phyloP scores from a whole-genome alignment of 2,113 vertebrate species.

The Cinclus cinclus region DNA sequence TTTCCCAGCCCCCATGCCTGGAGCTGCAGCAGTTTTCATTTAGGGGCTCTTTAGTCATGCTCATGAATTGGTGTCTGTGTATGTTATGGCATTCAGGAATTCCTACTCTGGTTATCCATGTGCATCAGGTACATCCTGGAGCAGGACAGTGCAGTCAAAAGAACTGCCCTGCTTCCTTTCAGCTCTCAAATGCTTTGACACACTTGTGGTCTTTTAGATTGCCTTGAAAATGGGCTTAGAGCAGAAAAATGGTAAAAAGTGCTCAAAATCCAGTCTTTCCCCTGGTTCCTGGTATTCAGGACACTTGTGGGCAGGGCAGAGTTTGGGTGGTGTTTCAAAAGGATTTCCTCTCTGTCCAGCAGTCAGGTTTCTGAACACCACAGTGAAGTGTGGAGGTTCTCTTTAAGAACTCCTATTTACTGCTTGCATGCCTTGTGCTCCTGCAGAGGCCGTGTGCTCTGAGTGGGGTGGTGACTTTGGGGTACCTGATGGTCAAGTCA shows the following conservation, averaged over 20 bases:
- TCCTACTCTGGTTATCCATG: not conserved
- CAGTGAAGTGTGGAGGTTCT: not conserved
- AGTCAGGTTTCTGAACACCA: not conserved
- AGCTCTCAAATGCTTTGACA: not conserved
- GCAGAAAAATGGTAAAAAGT: not conserved
- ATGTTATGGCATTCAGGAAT: not conserved
- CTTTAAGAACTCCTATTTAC: not conserved
- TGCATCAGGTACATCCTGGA: not conserved
- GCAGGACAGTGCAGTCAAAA: not conserved
- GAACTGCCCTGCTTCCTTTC: not conserved
- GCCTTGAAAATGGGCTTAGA: not conserved
- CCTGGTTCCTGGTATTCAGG: not conserved
- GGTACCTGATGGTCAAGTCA: not conserved
- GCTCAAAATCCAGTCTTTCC: not conserved
- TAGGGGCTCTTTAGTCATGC: not conserved
- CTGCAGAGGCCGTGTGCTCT: not conserved
- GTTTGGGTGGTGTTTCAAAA: not conserved
- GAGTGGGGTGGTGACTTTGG: not conserved
- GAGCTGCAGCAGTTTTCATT: conserved; percentile 1
- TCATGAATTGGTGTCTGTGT: not conserved
- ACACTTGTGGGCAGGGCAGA: not conserved
- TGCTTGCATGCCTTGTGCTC: fast-evolving
- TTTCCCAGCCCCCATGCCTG: not conserved
- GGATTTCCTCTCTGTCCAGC: not conserved
- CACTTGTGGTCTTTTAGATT: not conserved